Percentiles rank a stretch among this genome's conserved stretches.
Evolutionary conservation across 2,113 vertebrate species (phyloP).

Genomic region (Panthera uncia): DNA sequence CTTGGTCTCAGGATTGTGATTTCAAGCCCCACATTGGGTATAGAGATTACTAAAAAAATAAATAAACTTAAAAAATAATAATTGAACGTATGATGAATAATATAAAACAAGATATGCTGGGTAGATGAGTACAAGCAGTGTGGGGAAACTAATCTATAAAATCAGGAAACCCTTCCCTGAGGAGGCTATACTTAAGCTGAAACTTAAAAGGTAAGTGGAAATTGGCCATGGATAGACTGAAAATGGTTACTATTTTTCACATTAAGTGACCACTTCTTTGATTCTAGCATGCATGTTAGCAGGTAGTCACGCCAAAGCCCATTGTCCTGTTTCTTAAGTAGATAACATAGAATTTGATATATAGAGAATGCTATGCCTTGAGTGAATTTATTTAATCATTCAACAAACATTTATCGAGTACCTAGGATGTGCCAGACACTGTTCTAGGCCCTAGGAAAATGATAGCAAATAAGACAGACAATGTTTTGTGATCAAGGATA

Average conservation of each 20-base stretch:
- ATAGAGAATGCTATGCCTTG: neutral
- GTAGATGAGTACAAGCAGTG: neutral
- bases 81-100: neutral
- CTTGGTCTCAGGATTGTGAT: no score
- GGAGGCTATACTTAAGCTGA: neutral
- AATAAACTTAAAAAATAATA: neutral
- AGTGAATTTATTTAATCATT: constrained; percentile 29
- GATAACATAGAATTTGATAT: neutral
- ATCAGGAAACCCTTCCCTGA: neutral
- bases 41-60: no score
- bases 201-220: neutral
- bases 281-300: neutral
- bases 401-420: neutral
- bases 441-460: neutral
- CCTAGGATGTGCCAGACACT: neutral
- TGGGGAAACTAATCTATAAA: neutral
- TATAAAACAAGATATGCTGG: neutral
- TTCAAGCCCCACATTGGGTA: no score
- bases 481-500: neutral
- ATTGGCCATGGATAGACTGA: neutral
- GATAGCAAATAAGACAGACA: neutral
- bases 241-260: neutral
- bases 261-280: neutral
- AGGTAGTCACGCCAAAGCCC: neutral
- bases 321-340: neutral